A percentile compares a stretch with the other conserved stretches of the same genome.
These are phyloP conservation scores for Sinocyclocheilus grahami DNA, from an alignment of 2,113 vertebrate genomes.

Conservation along the genomic window DNA sequence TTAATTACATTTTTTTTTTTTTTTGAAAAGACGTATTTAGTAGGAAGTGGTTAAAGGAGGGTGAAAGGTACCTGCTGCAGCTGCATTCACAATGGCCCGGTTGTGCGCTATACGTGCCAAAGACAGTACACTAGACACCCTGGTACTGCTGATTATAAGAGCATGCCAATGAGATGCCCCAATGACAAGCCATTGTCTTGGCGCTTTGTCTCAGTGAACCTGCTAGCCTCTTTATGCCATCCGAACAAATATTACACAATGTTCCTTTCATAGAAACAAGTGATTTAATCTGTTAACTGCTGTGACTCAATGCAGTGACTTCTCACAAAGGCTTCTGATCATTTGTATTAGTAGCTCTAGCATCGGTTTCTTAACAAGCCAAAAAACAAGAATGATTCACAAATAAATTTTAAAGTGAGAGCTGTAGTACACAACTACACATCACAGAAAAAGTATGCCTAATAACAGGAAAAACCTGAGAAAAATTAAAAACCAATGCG, in stretches of 20 bases:
- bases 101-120: conserved; percentile 89
- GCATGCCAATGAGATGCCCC: conserved; percentile 93
- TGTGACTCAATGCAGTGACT: conserved; percentile 38
- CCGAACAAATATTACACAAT: conserved; percentile 52
- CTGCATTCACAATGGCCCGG: conserved; percentile 88
- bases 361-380: neutral
- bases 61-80: conserved; percentile 86
- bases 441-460: neutral
- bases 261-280: conserved; percentile 46
- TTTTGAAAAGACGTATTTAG: conserved; percentile 50
- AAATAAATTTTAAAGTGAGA: neutral
- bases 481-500: neutral
- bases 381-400: neutral
- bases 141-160: conserved; percentile 90
- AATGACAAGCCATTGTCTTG: conserved; percentile 92
- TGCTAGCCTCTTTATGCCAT: conserved; percentile 55
- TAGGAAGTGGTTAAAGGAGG: conserved; percentile 39
- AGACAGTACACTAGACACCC: conserved; percentile 90
- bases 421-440: neutral
- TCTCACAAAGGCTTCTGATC: neutral
- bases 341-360: neutral
- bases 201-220: conserved; percentile 73
- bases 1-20: conserved; percentile 17
- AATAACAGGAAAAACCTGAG: neutral
- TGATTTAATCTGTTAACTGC: conserved; percentile 52